A percentile compares a stretch with the other conserved stretches of the same genome.
Conservation (phyloP, 2,797 vertebrate species). For the Scolopax rusticola region DNA sequence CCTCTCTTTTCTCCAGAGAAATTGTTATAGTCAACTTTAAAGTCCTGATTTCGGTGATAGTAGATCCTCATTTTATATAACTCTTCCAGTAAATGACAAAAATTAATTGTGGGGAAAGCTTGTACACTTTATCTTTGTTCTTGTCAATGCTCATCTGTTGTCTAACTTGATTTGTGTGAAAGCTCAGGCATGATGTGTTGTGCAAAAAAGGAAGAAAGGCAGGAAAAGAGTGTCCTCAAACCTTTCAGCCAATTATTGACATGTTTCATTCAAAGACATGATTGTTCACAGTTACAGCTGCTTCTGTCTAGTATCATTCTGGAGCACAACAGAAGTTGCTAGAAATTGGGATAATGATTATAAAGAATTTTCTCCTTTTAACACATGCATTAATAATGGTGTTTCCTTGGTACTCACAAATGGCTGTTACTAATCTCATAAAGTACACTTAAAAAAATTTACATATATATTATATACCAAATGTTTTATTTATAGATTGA, state of each 20-base stretch:
- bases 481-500: background rate
- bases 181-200: background rate
- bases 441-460: background rate
- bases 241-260: background rate
- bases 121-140: background rate
- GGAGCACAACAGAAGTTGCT: background rate
- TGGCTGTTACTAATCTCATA: background rate
- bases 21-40: background rate
- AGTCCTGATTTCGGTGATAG: background rate
- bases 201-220: background rate
- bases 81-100: background rate
- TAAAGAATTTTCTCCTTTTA: background rate
- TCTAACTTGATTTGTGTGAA: background rate
- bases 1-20: background rate
- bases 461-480: background rate
- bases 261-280: background rate
- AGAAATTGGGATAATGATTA: background rate
- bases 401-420: background rate
- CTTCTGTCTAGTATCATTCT: background rate
- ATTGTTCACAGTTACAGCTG: background rate
- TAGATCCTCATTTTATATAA: background rate
- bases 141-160: background rate
- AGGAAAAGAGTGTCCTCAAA: background rate
- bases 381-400: background rate
- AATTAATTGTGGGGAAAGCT: background rate